Conservation (phyloP, 2,888 invertebrate species). For the Parnassius orleans region DNA sequence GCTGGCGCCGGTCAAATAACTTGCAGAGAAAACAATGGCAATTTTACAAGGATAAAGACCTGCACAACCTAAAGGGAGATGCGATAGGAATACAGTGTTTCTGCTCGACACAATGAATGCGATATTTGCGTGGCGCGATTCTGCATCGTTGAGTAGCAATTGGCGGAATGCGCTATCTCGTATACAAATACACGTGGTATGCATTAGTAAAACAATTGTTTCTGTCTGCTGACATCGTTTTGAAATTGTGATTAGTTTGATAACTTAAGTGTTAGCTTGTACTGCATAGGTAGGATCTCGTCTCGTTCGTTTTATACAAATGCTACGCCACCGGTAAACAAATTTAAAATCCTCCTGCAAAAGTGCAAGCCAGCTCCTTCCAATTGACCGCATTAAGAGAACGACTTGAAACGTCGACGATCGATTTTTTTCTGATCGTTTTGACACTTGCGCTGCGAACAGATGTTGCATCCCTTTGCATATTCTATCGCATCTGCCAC, state of each 20-base stretch:
- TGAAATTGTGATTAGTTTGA: constrained; percentile 16
- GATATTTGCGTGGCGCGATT: background rate
- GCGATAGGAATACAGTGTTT: constrained; percentile 3
- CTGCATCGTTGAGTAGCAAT: constrained; percentile 17
- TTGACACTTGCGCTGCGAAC: too few relatives aligned
- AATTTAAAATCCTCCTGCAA: too few relatives aligned
- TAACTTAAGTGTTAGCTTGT: constrained; percentile 1
- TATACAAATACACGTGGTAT: constrained; percentile 9
- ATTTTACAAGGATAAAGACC: constrained; percentile 24
- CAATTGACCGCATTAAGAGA: too few relatives aligned
- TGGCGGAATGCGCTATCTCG: constrained; percentile 12
- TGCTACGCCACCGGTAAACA: too few relatives aligned
- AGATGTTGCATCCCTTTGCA: too few relatives aligned
- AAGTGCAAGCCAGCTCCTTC: too few relatives aligned
- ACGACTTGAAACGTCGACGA: too few relatives aligned
- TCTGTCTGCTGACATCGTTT: constrained; percentile 4
- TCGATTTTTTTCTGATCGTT: too few relatives aligned
- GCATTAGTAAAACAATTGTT: constrained; percentile 24
- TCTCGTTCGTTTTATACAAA: too few relatives aligned
- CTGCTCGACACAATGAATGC: background rate
- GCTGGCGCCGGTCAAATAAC: constrained; percentile 18
- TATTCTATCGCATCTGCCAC: too few relatives aligned
- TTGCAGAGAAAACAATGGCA: constrained; percentile 20
- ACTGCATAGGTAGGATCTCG: too few relatives aligned
- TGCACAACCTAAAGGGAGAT: constrained; percentile 1